A percentile compares a stretch with the other conserved stretches of the same genome.
These are phyloP conservation scores for Epizoanthus fatuus DNA, from an alignment of 92 coral and sea anemone genomes.

Conservation along the genomic window DNA sequence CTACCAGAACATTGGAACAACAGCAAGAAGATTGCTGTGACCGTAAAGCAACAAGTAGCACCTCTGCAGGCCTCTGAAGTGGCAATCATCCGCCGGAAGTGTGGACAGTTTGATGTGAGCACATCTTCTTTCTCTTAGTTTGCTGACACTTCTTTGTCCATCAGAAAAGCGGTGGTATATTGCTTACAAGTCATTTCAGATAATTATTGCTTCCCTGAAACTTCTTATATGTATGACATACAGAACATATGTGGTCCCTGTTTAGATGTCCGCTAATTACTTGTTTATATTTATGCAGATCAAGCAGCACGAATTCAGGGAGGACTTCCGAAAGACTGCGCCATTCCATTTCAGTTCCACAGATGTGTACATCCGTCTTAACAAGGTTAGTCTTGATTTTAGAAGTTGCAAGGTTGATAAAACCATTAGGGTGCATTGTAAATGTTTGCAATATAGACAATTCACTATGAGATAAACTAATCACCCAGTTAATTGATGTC, in stretches of 20 bases:
- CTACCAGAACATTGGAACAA: conserved; percentile 99
- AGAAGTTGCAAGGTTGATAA: too few relatives aligned
- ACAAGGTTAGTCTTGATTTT: conserved; percentile 64
- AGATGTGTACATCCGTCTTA: conserved; percentile 88
- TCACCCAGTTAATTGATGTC: too few relatives aligned
- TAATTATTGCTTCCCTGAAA: neutral
- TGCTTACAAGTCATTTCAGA: neutral
- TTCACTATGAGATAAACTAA: too few relatives aligned
- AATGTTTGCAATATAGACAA: too few relatives aligned
- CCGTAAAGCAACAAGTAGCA: conserved; percentile 99
- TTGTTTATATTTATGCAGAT: conserved; percentile 55
- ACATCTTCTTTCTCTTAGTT: neutral
- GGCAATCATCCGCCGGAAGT: conserved; percentile 98
- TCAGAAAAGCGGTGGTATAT: too few relatives aligned
- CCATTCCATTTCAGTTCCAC: conserved; percentile 93
- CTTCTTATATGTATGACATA: too few relatives aligned
- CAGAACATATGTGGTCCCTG: too few relatives aligned
- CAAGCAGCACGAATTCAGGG: conserved; percentile 99
- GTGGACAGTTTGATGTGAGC: conserved; percentile 99
- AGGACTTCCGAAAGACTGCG: conserved; percentile 99
- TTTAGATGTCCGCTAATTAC: neutral
- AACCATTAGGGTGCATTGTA: too few relatives aligned
- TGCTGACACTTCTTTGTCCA: neutral
- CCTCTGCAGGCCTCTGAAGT: conserved; percentile 99
- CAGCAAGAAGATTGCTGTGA: conserved; percentile 97